Evolutionary conservation across 1,140 invertebrate genomes (phyloP).

Genomic region (Temnothorax nylanderi): DNA sequence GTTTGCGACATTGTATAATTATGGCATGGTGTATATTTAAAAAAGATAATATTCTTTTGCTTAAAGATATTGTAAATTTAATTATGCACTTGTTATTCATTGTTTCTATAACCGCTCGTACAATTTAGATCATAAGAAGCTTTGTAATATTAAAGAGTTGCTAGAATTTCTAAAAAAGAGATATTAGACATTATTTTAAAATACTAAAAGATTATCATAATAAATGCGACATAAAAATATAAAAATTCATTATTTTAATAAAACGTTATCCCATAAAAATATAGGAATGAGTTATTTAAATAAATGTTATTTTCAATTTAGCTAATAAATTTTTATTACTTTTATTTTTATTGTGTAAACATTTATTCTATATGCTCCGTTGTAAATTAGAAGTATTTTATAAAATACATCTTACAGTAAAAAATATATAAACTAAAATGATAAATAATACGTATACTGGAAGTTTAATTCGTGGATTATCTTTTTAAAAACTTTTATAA

Average conservation of each 20-base stretch:
- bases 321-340: neutral
- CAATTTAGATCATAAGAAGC: neutral
- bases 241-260: too few relatives aligned
- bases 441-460: neutral
- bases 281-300: neutral
- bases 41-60: neutral
- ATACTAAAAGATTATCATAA: neutral
- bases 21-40: conserved; percentile 38
- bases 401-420: neutral
- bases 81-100: conserved; percentile 6
- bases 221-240: neutral
- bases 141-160: neutral
- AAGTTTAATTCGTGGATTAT: neutral
- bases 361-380: neutral
- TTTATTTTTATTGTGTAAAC: neutral
- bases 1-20: conserved; percentile 50
- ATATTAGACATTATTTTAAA: neutral
- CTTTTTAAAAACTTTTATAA: neutral
- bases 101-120: conserved; percentile 1
- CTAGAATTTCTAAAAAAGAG: neutral
- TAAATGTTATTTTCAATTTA: neutral
- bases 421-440: neutral
- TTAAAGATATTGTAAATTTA: neutral
- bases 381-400: neutral
- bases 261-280: too few relatives aligned